A percentile compares a stretch with the other conserved stretches of the same genome.
Evolutionary conservation across 92 coral and sea anemone genomes (phyloP).

Genomic region (Palythoa caribaeorum): DNA sequence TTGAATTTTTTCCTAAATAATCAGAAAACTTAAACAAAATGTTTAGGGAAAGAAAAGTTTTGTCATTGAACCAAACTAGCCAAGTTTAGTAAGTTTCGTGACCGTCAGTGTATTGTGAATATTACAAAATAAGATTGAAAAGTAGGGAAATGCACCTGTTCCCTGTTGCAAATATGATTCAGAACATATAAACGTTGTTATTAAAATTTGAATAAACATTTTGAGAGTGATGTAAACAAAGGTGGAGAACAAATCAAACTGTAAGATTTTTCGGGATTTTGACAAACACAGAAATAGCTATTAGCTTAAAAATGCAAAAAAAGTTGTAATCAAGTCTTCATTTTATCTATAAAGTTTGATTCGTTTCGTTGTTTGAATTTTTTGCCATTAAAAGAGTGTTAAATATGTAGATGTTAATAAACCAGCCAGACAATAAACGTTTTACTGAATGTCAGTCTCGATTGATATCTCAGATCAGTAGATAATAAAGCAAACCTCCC

Average conservation of each 20-base stretch:
- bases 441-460: not conserved
- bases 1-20: not conserved
- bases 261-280: not conserved
- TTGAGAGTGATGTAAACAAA: not conserved
- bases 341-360: not conserved
- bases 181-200: not conserved
- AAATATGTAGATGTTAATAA: not conserved
- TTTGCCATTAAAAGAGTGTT: not conserved
- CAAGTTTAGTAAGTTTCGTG: not conserved
- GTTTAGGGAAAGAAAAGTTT: not conserved
- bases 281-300: not conserved
- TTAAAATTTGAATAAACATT: not conserved
- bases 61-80: not conserved
- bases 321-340: not conserved
- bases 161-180: constrained; percentile 12
- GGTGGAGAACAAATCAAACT: not conserved
- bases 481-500: not conserved
- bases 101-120: not conserved
- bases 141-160: constrained; percentile 18
- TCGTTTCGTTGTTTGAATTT: not conserved
- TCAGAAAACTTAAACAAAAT: not conserved
- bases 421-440: not conserved
- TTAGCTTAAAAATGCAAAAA: not conserved
- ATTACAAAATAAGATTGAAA: not conserved
- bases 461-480: not conserved